Conservation (phyloP, 2,113 vertebrate genomes). For the Pimephales promelas region DNA sequence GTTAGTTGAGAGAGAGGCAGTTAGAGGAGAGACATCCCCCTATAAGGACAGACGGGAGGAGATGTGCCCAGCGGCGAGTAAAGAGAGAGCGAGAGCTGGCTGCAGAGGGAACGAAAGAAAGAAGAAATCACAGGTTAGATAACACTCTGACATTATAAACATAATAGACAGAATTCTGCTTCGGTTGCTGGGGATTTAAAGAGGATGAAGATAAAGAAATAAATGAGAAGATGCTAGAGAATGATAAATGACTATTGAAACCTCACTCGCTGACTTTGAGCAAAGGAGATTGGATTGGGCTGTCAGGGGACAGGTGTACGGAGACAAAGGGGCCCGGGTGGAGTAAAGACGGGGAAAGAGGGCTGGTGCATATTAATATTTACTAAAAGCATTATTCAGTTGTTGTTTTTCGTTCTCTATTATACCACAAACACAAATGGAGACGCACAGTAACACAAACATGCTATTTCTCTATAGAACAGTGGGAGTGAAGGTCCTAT, state of each 20-base stretch:
- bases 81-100: conserved; percentile 57
- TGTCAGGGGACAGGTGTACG: conserved; percentile 25
- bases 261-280: neutral
- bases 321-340: neutral
- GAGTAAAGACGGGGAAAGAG: conserved; percentile 45
- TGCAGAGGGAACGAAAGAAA: conserved; percentile 63
- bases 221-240: neutral
- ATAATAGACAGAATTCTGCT: conserved; percentile 22
- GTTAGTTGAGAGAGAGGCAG: conserved; percentile 68
- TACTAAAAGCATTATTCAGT: neutral
- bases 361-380: conserved; percentile 59
- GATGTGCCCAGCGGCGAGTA: conserved; percentile 64
- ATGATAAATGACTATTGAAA: conserved; percentile 26
- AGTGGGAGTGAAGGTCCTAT: conserved; percentile 58
- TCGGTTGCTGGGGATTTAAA: conserved; percentile 9
- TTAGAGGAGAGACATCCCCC: conserved; percentile 85
- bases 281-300: conserved; percentile 35
- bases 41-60: conserved; percentile 68
- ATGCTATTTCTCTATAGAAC: conserved; percentile 59
- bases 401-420: neutral
- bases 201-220: conserved; percentile 24
- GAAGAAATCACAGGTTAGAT: conserved; percentile 52
- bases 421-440: conserved; percentile 46
- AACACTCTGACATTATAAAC: conserved; percentile 33
- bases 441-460: conserved; percentile 40